Percentiles rank a stretch among this genome's conserved stretches.
Evolutionary conservation across 2,888 invertebrate species (phyloP).

Genomic region (Drosophila picticornis): DNA sequence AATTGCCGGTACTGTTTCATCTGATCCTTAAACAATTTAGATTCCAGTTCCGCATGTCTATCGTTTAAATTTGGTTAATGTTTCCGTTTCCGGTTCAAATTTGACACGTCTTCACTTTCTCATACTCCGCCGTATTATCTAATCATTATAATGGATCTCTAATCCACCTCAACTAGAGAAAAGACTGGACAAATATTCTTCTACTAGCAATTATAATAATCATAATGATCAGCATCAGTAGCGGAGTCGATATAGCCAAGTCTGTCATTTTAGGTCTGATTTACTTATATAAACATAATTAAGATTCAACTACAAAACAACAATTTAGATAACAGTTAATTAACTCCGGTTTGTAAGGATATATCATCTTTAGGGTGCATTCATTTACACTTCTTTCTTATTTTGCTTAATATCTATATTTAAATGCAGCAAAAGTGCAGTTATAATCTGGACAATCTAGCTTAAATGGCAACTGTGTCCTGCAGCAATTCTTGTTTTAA

Average conservation of each 20-base stretch:
- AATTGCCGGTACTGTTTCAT: background rate
- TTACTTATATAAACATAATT: background rate
- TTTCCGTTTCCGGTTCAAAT: background rate
- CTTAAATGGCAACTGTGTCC: background rate
- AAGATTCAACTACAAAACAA: background rate
- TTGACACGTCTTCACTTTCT: background rate
- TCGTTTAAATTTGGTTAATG: background rate
- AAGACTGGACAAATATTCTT: background rate
- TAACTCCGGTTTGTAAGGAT: no score
- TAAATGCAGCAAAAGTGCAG: background rate
- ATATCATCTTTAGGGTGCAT: background rate
- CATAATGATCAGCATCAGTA: no score
- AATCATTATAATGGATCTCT: background rate
- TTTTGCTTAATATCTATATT: background rate
- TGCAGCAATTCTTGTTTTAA: background rate
- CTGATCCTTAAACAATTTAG: accelerated
- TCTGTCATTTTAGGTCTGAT: no score
- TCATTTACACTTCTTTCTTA: background rate
- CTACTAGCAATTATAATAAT: no score
- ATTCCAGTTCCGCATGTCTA: background rate
- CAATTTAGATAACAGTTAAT: background rate
- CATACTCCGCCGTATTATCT: background rate
- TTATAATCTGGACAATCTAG: background rate
- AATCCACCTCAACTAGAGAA: background rate
- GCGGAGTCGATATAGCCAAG: no score